phyloP scores from a whole-genome alignment of 2,888 invertebrate species.

The Tillus elongatus region DNA sequence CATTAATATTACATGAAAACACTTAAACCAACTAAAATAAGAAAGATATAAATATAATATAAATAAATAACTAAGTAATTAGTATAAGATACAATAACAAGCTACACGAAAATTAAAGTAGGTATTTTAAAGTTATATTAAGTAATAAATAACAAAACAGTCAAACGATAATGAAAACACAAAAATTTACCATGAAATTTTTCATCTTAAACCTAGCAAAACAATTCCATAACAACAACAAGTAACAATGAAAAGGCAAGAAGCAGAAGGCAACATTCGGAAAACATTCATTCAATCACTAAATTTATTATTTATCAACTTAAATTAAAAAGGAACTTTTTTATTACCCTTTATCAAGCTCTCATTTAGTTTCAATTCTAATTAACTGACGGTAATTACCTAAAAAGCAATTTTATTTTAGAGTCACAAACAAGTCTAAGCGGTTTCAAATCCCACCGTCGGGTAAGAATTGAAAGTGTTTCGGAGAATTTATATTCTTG shows the following conservation, averaged over 20 bases:
- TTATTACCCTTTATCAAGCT: neutral
- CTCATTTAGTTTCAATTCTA: too few relatives aligned
- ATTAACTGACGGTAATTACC: too few relatives aligned
- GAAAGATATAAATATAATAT: neutral
- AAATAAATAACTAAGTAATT: neutral
- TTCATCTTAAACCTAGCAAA: too few relatives aligned
- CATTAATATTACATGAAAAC: neutral
- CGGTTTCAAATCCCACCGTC: too few relatives aligned
- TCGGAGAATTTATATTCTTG: too few relatives aligned
- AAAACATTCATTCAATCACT: too few relatives aligned
- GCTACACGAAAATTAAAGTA: neutral
- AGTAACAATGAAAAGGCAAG: constrained; percentile 3
- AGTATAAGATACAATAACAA: neutral
- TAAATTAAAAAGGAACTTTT: neutral
- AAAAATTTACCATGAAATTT: neutral
- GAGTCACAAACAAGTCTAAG: too few relatives aligned
- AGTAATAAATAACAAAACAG: too few relatives aligned
- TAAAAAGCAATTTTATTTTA: too few relatives aligned
- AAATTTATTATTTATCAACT: neutral
- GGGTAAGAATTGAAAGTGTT: too few relatives aligned
- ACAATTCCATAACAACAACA: constrained; percentile 1
- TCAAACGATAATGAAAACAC: too few relatives aligned
- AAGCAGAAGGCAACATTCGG: neutral
- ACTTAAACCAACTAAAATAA: neutral
- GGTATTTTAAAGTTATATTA: too few relatives aligned